Base-by-base conservation (phyloP, 2,888 invertebrate genomes). In the Spodoptera exigua region DNA sequence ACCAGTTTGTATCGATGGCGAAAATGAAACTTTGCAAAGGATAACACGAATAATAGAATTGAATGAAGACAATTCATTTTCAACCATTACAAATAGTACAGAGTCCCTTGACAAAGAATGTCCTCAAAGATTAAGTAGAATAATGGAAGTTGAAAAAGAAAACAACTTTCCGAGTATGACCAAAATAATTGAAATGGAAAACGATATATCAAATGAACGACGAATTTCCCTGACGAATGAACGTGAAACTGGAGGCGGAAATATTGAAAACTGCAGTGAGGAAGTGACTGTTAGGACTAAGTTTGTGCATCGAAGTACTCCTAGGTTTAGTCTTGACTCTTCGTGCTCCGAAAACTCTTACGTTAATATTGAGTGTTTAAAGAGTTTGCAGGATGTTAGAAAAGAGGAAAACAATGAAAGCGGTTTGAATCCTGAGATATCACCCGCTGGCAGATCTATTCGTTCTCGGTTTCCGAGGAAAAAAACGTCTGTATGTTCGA, bases 261-360 rank as follows among this genome's bases (percentile, higher is more conserved):
- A 80, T 62, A 71, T 78, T 57, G 91, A 91, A 77, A 86, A 83
- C 70, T 83, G 79, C 74, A 83, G 72, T 70, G 91, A 93, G 74
- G 93, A 91, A 78, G 82, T 90, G 67, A 84, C 85, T 69, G 82
- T 90, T 81, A 90, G 89, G 79, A 87, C 91, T 79, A 92, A 89
- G 82, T 82, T 87, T 75, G 75, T 88, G 70, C 88, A 91, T 78
- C 89, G 91, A 86, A 89, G 84, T 85, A 88, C 90, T 63, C 91
- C 92, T 84, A 90, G 94, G 79, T 91, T 94, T 85, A 94, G 94
- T 86, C 86, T 94, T 75, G 94, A 94, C 86, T 94, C 94, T 86
- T 93, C 93, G 72, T 92, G 94, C 93, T 94, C 94, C 90, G 94
- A 94, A 89, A 94, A 94, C 90, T 94, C 93, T 89, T 94, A 94